Conservation (phyloP, 2,888 invertebrate genomes). For the Eilema griseolum region DNA sequence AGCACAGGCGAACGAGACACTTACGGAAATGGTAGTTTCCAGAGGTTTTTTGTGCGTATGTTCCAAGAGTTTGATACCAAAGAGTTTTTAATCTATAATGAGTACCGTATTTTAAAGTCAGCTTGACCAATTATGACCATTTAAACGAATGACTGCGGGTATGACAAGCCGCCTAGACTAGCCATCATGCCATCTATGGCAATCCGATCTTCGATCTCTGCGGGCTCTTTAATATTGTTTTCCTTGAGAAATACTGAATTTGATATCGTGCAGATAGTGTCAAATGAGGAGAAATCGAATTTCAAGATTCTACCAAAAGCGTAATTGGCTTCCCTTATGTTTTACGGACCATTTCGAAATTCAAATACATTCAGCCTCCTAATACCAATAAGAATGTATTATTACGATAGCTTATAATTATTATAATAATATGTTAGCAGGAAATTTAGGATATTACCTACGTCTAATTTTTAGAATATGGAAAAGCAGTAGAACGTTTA, state of each 20-base stretch:
- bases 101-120: constrained; percentile 72
- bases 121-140: constrained; percentile 81
- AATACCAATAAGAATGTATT: background rate
- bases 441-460: too few species aligned
- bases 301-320: constrained; percentile 31
- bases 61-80: constrained; percentile 45
- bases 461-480: too few species aligned
- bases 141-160: constrained; percentile 76
- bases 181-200: constrained; percentile 79
- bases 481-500: too few species aligned
- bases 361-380: background rate
- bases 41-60: constrained; percentile 30
- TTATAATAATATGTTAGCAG: too few species aligned
- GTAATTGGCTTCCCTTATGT: background rate
- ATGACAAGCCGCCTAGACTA: constrained; percentile 70
- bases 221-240: constrained; percentile 76
- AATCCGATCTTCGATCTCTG: constrained; percentile 76
- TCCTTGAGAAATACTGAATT: constrained; percentile 68
- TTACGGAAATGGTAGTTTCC: constrained; percentile 43
- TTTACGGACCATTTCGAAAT: background rate
- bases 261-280: constrained; percentile 59
- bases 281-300: constrained; percentile 37
- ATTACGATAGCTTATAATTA: too few species aligned
- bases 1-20: constrained; percentile 48
- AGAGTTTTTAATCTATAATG: constrained; percentile 70